Percentiles rank a stretch among this genome's conserved stretches.
These are phyloP conservation scores for Ceramica pisi DNA, from an alignment of 2,888 invertebrate genomes.

Conservation along the genomic window DNA sequence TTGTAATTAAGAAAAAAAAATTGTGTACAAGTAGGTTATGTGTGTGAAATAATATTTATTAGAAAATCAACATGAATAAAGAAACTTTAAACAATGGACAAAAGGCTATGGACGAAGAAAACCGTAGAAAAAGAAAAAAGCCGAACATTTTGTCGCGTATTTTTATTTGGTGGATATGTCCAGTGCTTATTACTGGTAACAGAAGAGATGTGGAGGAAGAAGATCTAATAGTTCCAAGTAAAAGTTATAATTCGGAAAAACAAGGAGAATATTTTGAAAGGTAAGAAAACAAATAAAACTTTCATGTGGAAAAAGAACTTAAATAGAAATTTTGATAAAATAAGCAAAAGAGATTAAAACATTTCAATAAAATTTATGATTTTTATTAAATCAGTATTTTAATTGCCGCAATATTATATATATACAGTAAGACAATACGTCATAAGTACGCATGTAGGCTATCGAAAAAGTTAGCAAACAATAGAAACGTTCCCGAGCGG, in stretches of 20 bases:
- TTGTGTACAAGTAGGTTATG: slow-evolving; percentile 19
- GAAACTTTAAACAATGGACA: slow-evolving; percentile 31
- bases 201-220: slow-evolving; percentile 91
- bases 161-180: slow-evolving; percentile 88
- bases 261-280: slow-evolving; percentile 91
- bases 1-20: slow-evolving; percentile 9
- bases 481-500: background rate
- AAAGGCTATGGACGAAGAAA: slow-evolving; percentile 38
- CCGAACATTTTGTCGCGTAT: slow-evolving; percentile 82
- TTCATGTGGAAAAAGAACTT: background rate
- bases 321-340: too few relatives aligned
- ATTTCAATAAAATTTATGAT: background rate
- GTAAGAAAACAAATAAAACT: slow-evolving; percentile 75
- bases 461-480: slow-evolving; percentile 22
- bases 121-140: slow-evolving; percentile 71
- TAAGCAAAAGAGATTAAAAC: too few relatives aligned
- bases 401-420: background rate
- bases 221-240: slow-evolving; percentile 92
- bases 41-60: slow-evolving; percentile 24
- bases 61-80: slow-evolving; percentile 43
- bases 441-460: background rate
- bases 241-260: slow-evolving; percentile 91
- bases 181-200: slow-evolving; percentile 89
- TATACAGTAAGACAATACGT: too few relatives aligned
- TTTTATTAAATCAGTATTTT: background rate